Base-by-base conservation (phyloP, 1,140 invertebrate genomes). In the Camponotus floridanus region DNA sequence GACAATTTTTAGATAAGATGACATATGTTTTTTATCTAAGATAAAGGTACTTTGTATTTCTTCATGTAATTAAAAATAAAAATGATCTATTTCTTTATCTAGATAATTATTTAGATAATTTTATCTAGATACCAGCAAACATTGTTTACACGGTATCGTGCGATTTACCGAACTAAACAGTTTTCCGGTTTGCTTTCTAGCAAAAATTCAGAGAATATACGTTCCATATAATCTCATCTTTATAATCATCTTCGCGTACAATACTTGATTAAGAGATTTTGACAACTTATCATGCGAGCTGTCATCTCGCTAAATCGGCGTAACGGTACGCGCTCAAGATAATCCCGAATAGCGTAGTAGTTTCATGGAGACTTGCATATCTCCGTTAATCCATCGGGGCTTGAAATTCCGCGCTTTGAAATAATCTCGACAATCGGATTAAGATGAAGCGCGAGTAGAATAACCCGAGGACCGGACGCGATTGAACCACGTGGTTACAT, bases 351-450 rank as follows among this genome's bases (percentile, higher is more conserved):
- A n/a, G 36, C 4, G 15, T 61, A n/a, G n/a, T n/a, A n/a, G 26
- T 73, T 61, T 26, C 31, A 73, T 68, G 15, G 11, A 31, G 15
- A 42, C 45, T n/a, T 7, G 65, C 76, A 48, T 26, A 26, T 70
- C 21, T 9, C 48, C 51, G 55, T 74, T 83, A 74, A 61, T 73
- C 55, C 57, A 13, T 21, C 55, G 21, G 7, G n/a, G 39, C 65
- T 80, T 57, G 64, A 42, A 70, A 80, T 80, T n/a, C 39, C 68
- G 55, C 68, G 31, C n/a, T 18, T 42, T 42, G 21, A 13, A 11
- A 42, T 64, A 51, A 39, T 0, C 31, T 21, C 79, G 79, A 31
- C 68, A 61, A 83, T 83, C 79, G 79, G 79, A 83, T 83, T 83
- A 83, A 73, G 21, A 18, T 51, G 9, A 62, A 51, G 9, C 33